A percentile compares a stretch with the other conserved stretches of the same genome.
These are phyloP conservation scores for Mixornis gularis DNA, from an alignment of 2,113 vertebrate genomes.

Conservation along the genomic window DNA sequence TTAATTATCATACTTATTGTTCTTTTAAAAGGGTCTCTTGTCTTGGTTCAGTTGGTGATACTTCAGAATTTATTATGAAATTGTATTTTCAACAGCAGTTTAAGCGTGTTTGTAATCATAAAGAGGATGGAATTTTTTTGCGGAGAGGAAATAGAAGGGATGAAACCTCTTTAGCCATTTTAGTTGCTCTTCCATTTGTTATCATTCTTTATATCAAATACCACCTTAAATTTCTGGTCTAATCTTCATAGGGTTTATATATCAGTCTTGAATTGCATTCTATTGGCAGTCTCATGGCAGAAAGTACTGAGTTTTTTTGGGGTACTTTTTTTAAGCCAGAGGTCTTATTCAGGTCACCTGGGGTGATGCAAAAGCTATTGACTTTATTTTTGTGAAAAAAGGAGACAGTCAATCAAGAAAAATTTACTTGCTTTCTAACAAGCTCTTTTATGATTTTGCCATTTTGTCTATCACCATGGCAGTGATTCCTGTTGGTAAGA, in stretches of 20 bases:
- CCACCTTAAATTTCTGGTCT: neutral
- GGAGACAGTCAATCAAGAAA: neutral
- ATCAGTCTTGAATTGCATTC: neutral
- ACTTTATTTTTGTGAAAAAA: neutral
- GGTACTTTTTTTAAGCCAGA: accelerated
- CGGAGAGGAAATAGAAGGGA: neutral
- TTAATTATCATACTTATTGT: neutral
- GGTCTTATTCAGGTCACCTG: neutral
- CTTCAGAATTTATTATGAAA: neutral
- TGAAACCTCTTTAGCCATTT: neutral
- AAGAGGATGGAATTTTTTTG: neutral
- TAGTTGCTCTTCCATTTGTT: neutral
- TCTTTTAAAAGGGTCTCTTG: neutral
- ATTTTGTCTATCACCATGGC: neutral
- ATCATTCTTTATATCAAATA: neutral
- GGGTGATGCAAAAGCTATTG: neutral
- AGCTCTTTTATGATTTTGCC: neutral
- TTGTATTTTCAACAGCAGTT: neutral
- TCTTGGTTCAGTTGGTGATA: neutral
- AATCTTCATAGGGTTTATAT: neutral
- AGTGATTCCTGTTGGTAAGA: neutral
- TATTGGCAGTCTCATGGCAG: neutral
- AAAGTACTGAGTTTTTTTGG: accelerated
- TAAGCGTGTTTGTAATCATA: neutral
- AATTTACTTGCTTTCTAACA: neutral